A percentile compares a stretch with the other conserved stretches of the same genome.
Evolutionary conservation across 2,113 vertebrate genomes (phyloP).

Genomic region (Actenoides hombroni): DNA sequence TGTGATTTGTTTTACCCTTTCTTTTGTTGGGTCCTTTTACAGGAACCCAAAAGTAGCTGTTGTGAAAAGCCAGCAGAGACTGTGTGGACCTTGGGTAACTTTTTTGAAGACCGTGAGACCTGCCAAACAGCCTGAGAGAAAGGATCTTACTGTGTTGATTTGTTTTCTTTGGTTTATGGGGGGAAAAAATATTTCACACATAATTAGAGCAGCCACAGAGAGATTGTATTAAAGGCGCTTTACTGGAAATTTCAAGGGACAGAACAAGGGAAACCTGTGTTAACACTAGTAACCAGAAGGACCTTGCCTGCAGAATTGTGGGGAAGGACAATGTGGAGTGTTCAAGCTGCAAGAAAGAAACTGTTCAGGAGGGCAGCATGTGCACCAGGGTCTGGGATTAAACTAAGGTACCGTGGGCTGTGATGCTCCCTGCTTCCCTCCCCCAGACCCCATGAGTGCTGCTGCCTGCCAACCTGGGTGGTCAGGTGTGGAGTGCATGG

Average conservation of each 20-base stretch:
- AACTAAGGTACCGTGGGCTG: not conserved
- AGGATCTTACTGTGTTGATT: slow-evolving; percentile 75
- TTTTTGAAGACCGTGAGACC: slow-evolving; percentile 43
- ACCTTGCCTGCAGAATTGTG: slow-evolving; percentile 23
- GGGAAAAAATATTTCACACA: slow-evolving; percentile 81
- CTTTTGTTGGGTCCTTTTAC: slow-evolving; percentile 50
- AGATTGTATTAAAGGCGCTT: slow-evolving; percentile 76
- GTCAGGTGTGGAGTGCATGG: not conserved
- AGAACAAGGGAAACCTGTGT: slow-evolving; percentile 79
- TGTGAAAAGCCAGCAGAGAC: slow-evolving; percentile 42
- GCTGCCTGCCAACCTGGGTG: slow-evolving; percentile 12
- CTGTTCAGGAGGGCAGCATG: slow-evolving; percentile 50
- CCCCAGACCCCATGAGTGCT: not conserved
- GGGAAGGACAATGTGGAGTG: slow-evolving; percentile 59
- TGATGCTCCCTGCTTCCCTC: not conserved
- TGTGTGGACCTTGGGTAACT: slow-evolving; percentile 51
- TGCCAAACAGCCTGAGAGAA: slow-evolving; percentile 66
- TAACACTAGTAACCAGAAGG: slow-evolving; percentile 63
- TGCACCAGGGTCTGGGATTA: slow-evolving; percentile 43
- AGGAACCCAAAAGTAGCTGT: slow-evolving; percentile 49
- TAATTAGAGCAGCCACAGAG: slow-evolving; percentile 78
- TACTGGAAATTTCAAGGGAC: slow-evolving; percentile 80
- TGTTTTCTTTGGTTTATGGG: slow-evolving; percentile 80
- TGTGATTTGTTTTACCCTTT: slow-evolving; percentile 50
- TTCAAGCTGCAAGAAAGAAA: slow-evolving; percentile 64